phyloP scores from a whole-genome alignment of 2,888 invertebrate species.

The Eupsilia transversa region DNA sequence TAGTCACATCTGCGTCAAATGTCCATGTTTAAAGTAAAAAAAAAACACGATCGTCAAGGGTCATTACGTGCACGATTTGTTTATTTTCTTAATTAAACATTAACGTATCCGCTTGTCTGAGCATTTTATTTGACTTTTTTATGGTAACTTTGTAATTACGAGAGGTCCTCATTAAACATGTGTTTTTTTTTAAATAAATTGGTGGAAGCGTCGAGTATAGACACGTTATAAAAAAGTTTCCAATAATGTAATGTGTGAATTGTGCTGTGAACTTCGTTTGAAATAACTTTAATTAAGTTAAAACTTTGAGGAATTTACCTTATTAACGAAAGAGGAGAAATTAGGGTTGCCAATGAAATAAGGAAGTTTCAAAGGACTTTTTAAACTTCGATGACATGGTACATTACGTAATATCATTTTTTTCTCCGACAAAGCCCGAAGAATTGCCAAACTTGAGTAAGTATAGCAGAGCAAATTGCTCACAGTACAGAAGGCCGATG shows the following conservation, averaged over 20 bases:
- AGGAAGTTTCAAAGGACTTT: slow-evolving; percentile 32
- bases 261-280: slow-evolving; percentile 51
- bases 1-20: slow-evolving; percentile 20
- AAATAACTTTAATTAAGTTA: slow-evolving; percentile 63
- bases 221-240: slow-evolving; percentile 57
- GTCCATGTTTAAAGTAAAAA: slow-evolving; percentile 2
- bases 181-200: slow-evolving; percentile 59
- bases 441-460: not conserved
- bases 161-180: slow-evolving; percentile 65
- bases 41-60: slow-evolving; percentile 50
- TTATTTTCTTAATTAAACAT: slow-evolving; percentile 76
- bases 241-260: slow-evolving; percentile 66
- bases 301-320: slow-evolving; percentile 55
- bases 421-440: not conserved
- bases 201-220: slow-evolving; percentile 34
- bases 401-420: not conserved
- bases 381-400: slow-evolving; percentile 35
- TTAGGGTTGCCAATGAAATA: slow-evolving; percentile 50
- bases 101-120: slow-evolving; percentile 67
- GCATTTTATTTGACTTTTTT: slow-evolving; percentile 72
- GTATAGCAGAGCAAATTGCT: not conserved
- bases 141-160: slow-evolving; percentile 72
- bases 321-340: slow-evolving; percentile 53
- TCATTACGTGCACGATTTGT: slow-evolving; percentile 72
- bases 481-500: not conserved